Base-by-base conservation (phyloP, 1,140 invertebrate species). In the Probaryconus sp. region DNA sequence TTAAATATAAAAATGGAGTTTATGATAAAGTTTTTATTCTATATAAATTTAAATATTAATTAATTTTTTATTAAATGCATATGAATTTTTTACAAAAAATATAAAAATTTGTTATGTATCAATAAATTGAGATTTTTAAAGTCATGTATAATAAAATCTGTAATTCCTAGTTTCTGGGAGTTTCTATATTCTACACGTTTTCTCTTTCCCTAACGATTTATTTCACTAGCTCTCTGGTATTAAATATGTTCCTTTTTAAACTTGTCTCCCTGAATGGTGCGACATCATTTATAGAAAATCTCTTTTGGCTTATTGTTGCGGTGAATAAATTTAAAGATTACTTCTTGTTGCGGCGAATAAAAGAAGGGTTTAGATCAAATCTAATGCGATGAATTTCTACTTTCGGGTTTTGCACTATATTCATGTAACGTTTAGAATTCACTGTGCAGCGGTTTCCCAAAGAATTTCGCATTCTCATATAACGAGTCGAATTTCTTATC, bases 321-420 rank as follows among this genome's bases (percentile, higher is more conserved):
- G 26, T 43, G 38, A 56, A 43, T 56, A 56, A 21, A 56, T 56
- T 56, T 17, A 0, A 5, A 33, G 38, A 56, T 56, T 56, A 56
- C 43, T 56, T 5, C 10, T 56, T 18, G 17, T 20, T 40, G 51
- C 24, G 11, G 1, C 3, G n/a, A 55, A 42, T 55, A 42, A 55
- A 42, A 26, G 11, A 55, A 42, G 30, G 13, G 7, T 55, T 42
- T 42, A 55, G 24, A 31, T 55, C 51, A 55, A 40, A 55, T 55
- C 37, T 42, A 55, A 55, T 40, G 37, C 26, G 16, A 42, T 55
- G 37, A 55, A 42, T 55, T 55, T 55, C 37, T 26, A 18, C 51
- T 55, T 42, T 11, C 17, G 30, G 51, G 51, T 42, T 55, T 42
- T 30, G 35, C 21, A 5, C 14, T 55, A n/a, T 42, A 55, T 30